Percentiles rank a stretch among this genome's conserved stretches.
phyloP scores from a whole-genome alignment of 2,113 vertebrate genomes.

The Panurus biarmicus region DNA sequence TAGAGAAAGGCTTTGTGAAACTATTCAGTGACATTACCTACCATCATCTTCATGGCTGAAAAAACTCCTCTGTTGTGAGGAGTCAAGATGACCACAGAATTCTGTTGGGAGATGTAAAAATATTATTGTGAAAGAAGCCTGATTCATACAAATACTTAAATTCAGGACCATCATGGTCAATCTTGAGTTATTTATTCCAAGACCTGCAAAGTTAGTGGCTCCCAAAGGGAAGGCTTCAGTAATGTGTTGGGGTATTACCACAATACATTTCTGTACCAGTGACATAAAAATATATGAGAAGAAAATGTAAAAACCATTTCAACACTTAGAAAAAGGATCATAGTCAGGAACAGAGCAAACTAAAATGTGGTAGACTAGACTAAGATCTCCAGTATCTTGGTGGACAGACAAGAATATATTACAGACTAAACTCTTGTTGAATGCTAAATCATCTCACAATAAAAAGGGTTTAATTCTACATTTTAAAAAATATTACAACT shows the following conservation, averaged over 20 bases:
- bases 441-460: not conserved
- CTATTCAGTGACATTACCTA: not conserved
- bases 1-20: not conserved
- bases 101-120: not conserved
- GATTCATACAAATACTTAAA: not conserved
- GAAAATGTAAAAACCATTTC: not conserved
- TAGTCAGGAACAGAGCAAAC: not conserved
- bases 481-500: not conserved
- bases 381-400: not conserved
- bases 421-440: not conserved
- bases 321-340: not conserved
- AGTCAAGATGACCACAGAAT: not conserved
- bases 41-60: not conserved
- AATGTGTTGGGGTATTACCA: not conserved
- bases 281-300: not conserved
- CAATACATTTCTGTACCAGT: not conserved
- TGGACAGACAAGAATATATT: not conserved
- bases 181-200: not conserved
- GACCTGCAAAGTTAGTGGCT: not conserved
- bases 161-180: not conserved
- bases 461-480: not conserved
- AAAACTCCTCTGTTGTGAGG: not conserved
- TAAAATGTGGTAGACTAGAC: not conserved
- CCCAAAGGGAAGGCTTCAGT: not conserved
- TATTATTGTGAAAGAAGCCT: not conserved